These are phyloP conservation scores for Varanus salvator DNA, from an alignment of 2,113 vertebrate species.

Conservation along the genomic window DNA sequence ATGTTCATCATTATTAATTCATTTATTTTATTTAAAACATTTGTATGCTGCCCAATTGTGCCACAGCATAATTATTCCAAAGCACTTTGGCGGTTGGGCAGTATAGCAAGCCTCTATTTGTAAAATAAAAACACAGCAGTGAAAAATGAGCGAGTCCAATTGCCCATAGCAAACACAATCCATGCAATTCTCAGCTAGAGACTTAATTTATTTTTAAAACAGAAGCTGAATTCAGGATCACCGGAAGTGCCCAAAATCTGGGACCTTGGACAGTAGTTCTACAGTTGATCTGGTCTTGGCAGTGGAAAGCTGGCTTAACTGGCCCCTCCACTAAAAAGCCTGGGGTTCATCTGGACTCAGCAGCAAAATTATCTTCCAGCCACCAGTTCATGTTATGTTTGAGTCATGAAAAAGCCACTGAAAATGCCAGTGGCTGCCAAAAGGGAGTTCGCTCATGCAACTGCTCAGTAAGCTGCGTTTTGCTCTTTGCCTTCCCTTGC, in stretches of 20 bases:
- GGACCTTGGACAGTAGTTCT: too few relatives aligned
- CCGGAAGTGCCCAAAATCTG: background rate
- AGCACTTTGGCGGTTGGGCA: too few relatives aligned
- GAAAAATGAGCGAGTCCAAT: background rate
- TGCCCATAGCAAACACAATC: too few relatives aligned
- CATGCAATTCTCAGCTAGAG: background rate
- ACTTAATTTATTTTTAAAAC: background rate
- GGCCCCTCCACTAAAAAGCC: background rate
- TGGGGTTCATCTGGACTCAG: background rate
- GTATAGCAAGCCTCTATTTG: background rate
- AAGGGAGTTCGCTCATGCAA: too few relatives aligned
- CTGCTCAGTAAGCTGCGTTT: background rate
- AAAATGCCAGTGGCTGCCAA: background rate
- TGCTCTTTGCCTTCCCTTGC: background rate
- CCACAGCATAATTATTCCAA: too few relatives aligned
- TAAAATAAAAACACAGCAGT: background rate
- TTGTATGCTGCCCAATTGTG: too few relatives aligned
- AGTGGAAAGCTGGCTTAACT: background rate
- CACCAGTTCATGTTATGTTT: background rate
- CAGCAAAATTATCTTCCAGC: background rate
- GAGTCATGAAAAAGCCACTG: background rate
- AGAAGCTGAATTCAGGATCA: background rate
- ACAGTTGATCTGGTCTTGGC: background rate
- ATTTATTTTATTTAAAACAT: too few relatives aligned
- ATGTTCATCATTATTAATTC: background rate